Evolutionary conservation across 2,113 vertebrate species (phyloP).

Genomic region (Planiliza haematocheilus): DNA sequence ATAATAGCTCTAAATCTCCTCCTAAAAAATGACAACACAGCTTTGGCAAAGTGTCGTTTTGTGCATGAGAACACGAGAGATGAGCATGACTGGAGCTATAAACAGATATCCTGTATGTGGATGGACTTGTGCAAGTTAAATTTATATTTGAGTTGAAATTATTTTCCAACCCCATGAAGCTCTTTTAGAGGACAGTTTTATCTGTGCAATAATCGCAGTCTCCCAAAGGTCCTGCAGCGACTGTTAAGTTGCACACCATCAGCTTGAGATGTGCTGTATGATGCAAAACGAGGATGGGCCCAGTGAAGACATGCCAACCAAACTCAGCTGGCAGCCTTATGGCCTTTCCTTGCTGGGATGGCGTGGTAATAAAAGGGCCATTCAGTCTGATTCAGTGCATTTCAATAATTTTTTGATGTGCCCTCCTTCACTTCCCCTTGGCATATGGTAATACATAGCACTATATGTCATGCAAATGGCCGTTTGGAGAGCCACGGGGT

Average conservation of each 20-base stretch:
- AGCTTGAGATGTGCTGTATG: background rate
- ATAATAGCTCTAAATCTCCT: background rate
- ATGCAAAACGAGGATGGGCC: background rate
- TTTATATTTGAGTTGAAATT: background rate
- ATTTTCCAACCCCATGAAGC: background rate
- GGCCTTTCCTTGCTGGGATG: background rate
- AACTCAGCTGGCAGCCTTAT: background rate
- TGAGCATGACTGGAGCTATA: too few species aligned
- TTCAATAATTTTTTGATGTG: slow-evolving; percentile 14
- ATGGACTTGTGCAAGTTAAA: background rate
- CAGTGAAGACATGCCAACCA: background rate
- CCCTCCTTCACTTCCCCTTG: slow-evolving; percentile 7
- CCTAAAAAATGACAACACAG: background rate
- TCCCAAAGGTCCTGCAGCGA: background rate
- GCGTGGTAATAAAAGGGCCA: slow-evolving; percentile 4
- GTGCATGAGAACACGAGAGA: too few species aligned
- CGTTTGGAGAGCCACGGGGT: background rate
- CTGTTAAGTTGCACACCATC: background rate
- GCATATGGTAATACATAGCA: slow-evolving; percentile 1
- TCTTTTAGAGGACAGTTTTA: background rate
- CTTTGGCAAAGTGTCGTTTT: background rate
- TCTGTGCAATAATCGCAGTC: background rate
- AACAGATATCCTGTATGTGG: too few species aligned
- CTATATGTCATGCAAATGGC: background rate
- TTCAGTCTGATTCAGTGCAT: slow-evolving; percentile 27